These are phyloP conservation scores for Manis crassicaudata DNA, from an alignment of 2,797 vertebrate genomes.

Conservation along the genomic window DNA sequence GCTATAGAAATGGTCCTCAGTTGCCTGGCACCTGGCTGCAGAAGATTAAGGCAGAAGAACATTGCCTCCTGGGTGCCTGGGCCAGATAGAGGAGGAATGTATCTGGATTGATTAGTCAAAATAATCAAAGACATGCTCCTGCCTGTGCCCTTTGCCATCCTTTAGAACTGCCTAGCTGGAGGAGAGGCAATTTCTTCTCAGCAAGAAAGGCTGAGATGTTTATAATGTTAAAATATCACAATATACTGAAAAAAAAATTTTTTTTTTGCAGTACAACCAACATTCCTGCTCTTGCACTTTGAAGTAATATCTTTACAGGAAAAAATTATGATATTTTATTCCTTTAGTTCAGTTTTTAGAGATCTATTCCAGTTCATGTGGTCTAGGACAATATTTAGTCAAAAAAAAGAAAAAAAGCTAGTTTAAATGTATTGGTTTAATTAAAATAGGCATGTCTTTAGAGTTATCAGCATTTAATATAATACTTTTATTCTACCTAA, in stretches of 20 bases:
- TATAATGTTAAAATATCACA: not conserved
- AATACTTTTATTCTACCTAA: not conserved
- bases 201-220: not conserved
- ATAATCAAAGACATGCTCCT: too few relatives aligned
- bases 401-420: not conserved
- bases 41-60: not conserved
- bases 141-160: not conserved
- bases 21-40: not conserved
- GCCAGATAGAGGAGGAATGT: too few relatives aligned
- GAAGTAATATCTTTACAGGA: not conserved
- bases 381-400: not conserved
- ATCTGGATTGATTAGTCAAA: too few relatives aligned
- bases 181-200: not conserved
- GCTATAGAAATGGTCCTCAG: too few relatives aligned
- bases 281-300: not conserved
- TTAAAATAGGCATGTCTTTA: not conserved
- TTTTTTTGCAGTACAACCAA: not conserved
- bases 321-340: not conserved
- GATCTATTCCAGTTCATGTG: not conserved
- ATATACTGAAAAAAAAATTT: not conserved
- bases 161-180: too few relatives aligned
- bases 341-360: not conserved
- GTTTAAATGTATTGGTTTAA: not conserved
- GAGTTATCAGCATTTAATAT: not conserved
- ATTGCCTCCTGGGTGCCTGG: not conserved